Percentiles rank a stretch among this genome's conserved stretches.
Conservation (phyloP, 2,888 invertebrate genomes). For the Oligia fasciuncula region DNA sequence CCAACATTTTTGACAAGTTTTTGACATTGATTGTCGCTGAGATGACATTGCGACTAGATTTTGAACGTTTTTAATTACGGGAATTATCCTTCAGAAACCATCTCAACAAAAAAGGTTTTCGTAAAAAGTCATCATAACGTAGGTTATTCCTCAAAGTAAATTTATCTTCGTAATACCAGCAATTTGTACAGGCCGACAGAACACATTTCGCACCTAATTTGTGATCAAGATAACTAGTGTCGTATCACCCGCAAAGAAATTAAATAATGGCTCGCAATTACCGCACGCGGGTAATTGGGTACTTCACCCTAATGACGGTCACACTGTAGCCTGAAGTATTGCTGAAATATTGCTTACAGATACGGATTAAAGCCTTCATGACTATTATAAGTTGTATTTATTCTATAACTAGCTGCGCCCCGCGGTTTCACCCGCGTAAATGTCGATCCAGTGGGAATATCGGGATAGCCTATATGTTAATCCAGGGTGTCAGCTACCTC, state of each 20-base stretch:
- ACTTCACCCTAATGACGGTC: conserved; percentile 24
- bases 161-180: conserved; percentile 22
- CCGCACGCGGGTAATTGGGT: conserved; percentile 41
- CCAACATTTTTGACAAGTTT: background rate
- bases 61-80: background rate
- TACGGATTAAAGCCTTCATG: conserved; percentile 18
- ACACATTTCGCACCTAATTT: conserved; percentile 45
- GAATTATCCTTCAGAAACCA: background rate
- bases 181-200: conserved; percentile 16
- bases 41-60: background rate
- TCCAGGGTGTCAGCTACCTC: too few relatives aligned
- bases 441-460: too few relatives aligned
- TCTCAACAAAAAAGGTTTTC: background rate
- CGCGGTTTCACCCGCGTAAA: too few relatives aligned
- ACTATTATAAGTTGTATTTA: conserved; percentile 5
- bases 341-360: conserved; percentile 33
- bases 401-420: background rate
- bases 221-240: conserved; percentile 36
- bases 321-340: conserved; percentile 30
- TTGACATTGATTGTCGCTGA: background rate
- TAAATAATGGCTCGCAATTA: conserved; percentile 45
- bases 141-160: conserved; percentile 3
- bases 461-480: too few relatives aligned
- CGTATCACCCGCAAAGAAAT: conserved; percentile 42
- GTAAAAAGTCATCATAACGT: conserved; percentile 7